Conservation (phyloP, 2,888 invertebrate species). For the Nowickia ferox region DNA sequence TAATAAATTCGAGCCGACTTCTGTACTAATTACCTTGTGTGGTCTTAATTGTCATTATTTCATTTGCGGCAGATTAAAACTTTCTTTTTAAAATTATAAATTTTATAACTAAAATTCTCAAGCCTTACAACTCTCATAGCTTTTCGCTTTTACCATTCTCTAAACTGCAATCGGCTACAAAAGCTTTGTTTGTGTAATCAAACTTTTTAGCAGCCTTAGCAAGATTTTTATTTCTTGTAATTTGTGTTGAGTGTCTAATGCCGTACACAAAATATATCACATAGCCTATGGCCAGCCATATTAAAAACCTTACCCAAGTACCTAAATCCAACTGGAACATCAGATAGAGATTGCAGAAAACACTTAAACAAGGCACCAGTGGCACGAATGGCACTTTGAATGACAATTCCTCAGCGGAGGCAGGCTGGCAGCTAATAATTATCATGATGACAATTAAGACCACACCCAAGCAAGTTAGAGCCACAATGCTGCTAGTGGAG, state of each 20-base stretch:
- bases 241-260: constrained; percentile 89
- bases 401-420: constrained; percentile 85
- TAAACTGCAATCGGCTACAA: constrained; percentile 78
- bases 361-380: constrained; percentile 91
- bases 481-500: constrained; percentile 79
- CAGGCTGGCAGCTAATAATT: constrained; percentile 89
- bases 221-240: constrained; percentile 79
- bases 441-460: constrained; percentile 85
- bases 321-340: constrained; percentile 93
- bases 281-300: constrained; percentile 95
- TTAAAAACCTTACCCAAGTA: constrained; percentile 94
- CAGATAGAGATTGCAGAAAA: constrained; percentile 93
- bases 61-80: neutral
- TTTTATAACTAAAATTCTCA: neutral
- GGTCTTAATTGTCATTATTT: too few species aligned
- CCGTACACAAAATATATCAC: constrained; percentile 94
- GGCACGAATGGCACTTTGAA: constrained; percentile 95
- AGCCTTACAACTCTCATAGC: neutral
- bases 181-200: constrained; percentile 77
- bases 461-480: constrained; percentile 84
- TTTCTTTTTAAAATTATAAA: neutral
- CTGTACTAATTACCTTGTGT: too few species aligned
- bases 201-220: constrained; percentile 72
- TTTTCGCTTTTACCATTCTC: constrained; percentile 73
- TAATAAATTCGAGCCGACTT: too few species aligned